Percentiles rank a stretch among this genome's conserved stretches.
Evolutionary conservation across 2,113 vertebrate genomes (phyloP).

Genomic region (Phaethornis superciliosus): DNA sequence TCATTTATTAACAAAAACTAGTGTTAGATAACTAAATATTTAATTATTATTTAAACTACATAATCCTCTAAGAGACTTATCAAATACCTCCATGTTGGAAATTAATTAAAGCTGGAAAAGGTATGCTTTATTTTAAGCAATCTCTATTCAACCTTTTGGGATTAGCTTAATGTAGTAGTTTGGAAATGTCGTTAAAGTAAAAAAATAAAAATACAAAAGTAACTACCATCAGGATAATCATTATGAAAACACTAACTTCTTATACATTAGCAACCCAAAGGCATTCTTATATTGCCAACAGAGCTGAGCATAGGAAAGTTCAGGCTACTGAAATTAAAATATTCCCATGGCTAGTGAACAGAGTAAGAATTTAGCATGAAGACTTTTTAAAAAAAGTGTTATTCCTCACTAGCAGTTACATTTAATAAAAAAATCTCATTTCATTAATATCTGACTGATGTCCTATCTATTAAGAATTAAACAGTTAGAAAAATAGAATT

Average conservation of each 20-base stretch:
- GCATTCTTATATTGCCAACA: constrained; percentile 23
- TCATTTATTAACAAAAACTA: constrained; percentile 68
- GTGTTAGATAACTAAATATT: constrained; percentile 61
- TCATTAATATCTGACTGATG: background rate
- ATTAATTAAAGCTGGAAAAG: constrained; percentile 56
- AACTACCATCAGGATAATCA: background rate
- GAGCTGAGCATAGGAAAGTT: constrained; percentile 48
- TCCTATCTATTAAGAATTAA: constrained; percentile 5
- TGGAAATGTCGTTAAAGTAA: background rate
- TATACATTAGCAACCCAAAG: constrained; percentile 20
- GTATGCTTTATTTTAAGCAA: constrained; percentile 74
- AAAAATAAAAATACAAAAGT: background rate
- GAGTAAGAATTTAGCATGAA: constrained; percentile 40
- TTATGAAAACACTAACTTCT: background rate
- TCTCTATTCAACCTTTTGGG: constrained; percentile 35
- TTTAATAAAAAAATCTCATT: constrained; percentile 3
- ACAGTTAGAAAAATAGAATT: constrained; percentile 40
- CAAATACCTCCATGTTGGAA: constrained; percentile 40
- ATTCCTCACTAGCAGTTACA: constrained; percentile 31
- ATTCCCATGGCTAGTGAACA: background rate
- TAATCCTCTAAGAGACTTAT: constrained; percentile 23
- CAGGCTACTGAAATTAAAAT: background rate
- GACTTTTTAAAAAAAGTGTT: constrained; percentile 63
- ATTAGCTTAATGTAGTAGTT: background rate
- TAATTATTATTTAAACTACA: constrained; percentile 53